Base-by-base conservation (phyloP, 2,113 vertebrate species). In the Psilopsiagon aurifrons region DNA sequence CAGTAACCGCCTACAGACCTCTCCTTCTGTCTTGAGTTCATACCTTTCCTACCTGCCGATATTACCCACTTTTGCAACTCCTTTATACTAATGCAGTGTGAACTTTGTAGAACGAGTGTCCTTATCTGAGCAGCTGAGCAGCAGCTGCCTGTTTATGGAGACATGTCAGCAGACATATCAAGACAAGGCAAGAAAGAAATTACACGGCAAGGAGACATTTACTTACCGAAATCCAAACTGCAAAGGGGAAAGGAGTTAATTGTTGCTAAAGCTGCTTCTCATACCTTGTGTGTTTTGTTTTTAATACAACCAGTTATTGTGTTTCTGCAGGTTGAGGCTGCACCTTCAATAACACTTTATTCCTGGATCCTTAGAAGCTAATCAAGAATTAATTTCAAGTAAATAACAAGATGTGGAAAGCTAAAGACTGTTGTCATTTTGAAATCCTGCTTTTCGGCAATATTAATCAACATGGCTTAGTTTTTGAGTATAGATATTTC, bases 1-100 rank as follows among this genome's bases (percentile, higher is more conserved):
- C 51, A 24, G 35, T 39, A 43, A 60, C 4, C 7, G 6, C 15
- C 29, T 33, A 10, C 18, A 62, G 35, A 78, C 3, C 5, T 64
- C 19, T 76, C 43, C 25, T 81, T 51, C n/a, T 23, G 18, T 62
- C 24, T 62, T 74, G 41, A 67, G 35, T 73, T 84, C 86, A 22
- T 11, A 29, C 7, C 9, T 70, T 28, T 81, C 46, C 31, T 35
- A 37, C 17, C 14, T 0, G 0, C 33, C 37, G 5, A 54, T 13
- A 41, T 37, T 41, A 33, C 13, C 33, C 33, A 7, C 12, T 31
- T 76, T 54, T 85, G 11, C n/a, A 88, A 23, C 6, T 92, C 19
- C 35, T 62, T 73, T 47, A 41, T 31, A 49, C 11, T 39, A 54
- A 33, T 8, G 41, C 37, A 70, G 13, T 35, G 14, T 35, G 70